Evolutionary conservation across 2,888 invertebrate genomes (phyloP).

Genomic region (Syrphus vitripennis): DNA sequence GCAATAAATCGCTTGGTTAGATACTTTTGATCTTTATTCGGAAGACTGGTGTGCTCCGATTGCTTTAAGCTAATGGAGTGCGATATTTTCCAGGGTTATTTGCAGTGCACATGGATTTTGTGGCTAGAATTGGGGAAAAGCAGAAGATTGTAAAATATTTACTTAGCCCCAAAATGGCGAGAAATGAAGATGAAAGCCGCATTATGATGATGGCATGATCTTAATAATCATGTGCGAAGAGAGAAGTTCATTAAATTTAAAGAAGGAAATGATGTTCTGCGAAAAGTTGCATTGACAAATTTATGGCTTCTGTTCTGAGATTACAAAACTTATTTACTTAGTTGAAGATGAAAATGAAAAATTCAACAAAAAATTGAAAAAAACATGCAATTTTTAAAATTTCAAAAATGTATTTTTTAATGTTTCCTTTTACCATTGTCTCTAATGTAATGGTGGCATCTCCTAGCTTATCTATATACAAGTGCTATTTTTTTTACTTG

Average conservation of each 20-base stretch:
- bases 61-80: slow-evolving; percentile 33
- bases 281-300: slow-evolving; percentile 51
- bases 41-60: neutral
- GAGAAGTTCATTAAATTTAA: slow-evolving; percentile 52
- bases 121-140: neutral
- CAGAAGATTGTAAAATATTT: slow-evolving; percentile 11
- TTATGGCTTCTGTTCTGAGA: slow-evolving; percentile 18
- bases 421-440: too few species aligned
- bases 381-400: too few species aligned
- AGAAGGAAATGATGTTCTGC: slow-evolving; percentile 21
- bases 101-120: neutral
- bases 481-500: too few species aligned
- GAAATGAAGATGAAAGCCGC: slow-evolving; percentile 9
- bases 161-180: slow-evolving; percentile 12
- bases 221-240: slow-evolving; percentile 61
- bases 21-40: slow-evolving; percentile 54
- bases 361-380: too few species aligned
- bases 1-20: slow-evolving; percentile 43
- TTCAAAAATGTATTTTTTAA: neutral
- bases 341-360: neutral
- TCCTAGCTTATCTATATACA: too few species aligned
- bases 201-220: slow-evolving; percentile 36
- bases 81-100: slow-evolving; percentile 22
- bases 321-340: neutral
- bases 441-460: too few species aligned